These are phyloP conservation scores for Meloidogyne floridensis DNA, from an alignment of 1,140 invertebrate genomes.

Conservation along the genomic window DNA sequence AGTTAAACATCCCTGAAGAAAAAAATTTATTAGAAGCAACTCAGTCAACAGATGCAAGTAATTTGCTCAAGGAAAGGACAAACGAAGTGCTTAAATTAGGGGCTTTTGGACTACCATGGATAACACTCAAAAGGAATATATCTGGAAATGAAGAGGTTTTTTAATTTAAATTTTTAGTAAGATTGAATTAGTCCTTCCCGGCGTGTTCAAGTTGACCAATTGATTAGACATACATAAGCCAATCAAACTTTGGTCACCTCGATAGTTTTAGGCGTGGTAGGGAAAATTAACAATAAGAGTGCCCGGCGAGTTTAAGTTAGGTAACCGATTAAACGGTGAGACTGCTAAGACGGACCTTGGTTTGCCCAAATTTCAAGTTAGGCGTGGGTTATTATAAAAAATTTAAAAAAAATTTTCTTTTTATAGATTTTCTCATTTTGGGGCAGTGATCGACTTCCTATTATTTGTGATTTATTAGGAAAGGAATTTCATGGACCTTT, in stretches of 20 bases:
- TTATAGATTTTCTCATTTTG: constrained; percentile 9
- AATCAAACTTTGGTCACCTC: too few species aligned
- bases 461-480: constrained; percentile 22
- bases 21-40: constrained; percentile 10
- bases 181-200: too few species aligned
- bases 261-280: too few species aligned
- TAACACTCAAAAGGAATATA: not conserved
- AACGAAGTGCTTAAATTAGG: not conserved
- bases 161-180: not conserved
- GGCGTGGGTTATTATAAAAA: not conserved
- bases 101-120: constrained; percentile 23
- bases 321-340: too few species aligned
- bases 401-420: not conserved
- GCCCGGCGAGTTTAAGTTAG: too few species aligned
- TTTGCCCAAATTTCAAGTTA: not conserved
- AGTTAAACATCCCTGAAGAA: constrained; percentile 4
- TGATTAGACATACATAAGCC: too few species aligned
- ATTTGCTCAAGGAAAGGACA: constrained; percentile 8
- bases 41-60: not conserved
- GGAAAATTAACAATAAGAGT: too few species aligned
- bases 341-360: too few species aligned
- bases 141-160: not conserved
- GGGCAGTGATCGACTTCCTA: constrained; percentile 20
- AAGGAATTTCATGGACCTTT: constrained; percentile 16
- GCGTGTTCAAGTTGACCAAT: too few species aligned